phyloP scores from a whole-genome alignment of 2,797 vertebrate species.

The Fratercula arctica region DNA sequence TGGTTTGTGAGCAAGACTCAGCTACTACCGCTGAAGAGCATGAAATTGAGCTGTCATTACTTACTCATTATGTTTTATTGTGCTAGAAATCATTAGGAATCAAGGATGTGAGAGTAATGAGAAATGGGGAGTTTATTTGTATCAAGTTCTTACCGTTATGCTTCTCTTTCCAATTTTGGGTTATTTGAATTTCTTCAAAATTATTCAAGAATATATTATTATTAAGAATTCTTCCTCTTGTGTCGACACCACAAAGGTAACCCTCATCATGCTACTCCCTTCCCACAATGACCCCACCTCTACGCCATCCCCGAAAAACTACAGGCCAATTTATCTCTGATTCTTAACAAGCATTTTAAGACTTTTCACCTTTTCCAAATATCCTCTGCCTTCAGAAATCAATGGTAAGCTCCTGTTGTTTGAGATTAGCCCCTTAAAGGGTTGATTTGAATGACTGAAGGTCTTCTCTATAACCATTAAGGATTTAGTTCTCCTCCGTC shows the following conservation, averaged over 20 bases:
- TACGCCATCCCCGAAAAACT: not conserved
- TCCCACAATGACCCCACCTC: not conserved
- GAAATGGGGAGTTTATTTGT: not conserved
- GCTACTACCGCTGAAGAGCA: not conserved
- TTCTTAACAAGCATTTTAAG: not conserved
- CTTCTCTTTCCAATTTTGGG: not conserved
- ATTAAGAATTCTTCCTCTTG: not conserved
- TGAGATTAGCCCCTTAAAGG: not conserved
- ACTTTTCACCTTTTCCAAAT: not conserved
- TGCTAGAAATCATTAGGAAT: not conserved
- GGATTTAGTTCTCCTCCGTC: not conserved
- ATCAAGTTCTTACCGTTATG: not conserved
- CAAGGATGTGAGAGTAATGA: not conserved
- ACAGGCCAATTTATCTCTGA: not conserved
- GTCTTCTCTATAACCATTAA: not conserved
- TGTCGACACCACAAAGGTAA: not conserved
- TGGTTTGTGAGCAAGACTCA: not conserved
- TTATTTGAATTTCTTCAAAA: not conserved
- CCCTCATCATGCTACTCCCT: not conserved
- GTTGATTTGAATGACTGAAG: not conserved
- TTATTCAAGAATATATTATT: not conserved
- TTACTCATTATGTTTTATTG: not conserved
- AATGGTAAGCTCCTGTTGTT: not conserved
- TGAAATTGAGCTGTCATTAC: constrained; percentile 16
- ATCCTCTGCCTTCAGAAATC: not conserved